These are phyloP conservation scores for Malacoraja senta DNA, from an alignment of 2,797 vertebrate genomes.

Conservation along the genomic window DNA sequence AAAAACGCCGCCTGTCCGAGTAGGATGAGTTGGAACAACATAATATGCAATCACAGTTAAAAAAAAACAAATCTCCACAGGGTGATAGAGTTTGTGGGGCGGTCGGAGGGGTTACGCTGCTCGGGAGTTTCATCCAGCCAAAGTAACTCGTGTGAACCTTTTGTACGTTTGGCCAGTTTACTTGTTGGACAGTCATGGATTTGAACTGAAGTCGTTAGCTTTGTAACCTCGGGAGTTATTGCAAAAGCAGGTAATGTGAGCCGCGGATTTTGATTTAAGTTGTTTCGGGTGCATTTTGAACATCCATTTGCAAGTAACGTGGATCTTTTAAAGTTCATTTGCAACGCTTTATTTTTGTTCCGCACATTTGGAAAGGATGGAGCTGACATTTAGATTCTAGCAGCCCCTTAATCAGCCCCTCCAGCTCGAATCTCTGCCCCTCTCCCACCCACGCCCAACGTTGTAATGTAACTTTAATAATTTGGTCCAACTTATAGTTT, in stretches of 20 bases:
- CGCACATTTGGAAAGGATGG: not conserved
- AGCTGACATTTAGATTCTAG: not conserved
- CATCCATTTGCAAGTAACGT: not conserved
- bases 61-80: not conserved
- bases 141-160: not conserved
- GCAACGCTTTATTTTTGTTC: not conserved
- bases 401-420: not conserved
- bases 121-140: too few species aligned
- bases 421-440: not conserved
- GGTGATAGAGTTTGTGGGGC: not conserved
- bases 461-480: too few species aligned
- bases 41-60: not conserved
- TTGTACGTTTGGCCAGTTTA: not conserved
- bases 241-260: not conserved
- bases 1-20: not conserved
- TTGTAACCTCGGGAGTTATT: not conserved
- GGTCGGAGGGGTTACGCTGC: not conserved
- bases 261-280: not conserved
- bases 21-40: not conserved
- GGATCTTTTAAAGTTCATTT: not conserved
- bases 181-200: not conserved
- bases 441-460: not conserved
- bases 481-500: not conserved
- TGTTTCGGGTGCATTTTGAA: not conserved
- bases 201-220: not conserved